Evolutionary conservation across 2,113 vertebrate genomes (phyloP).

Genomic region (Psilopogon haemacephalus): DNA sequence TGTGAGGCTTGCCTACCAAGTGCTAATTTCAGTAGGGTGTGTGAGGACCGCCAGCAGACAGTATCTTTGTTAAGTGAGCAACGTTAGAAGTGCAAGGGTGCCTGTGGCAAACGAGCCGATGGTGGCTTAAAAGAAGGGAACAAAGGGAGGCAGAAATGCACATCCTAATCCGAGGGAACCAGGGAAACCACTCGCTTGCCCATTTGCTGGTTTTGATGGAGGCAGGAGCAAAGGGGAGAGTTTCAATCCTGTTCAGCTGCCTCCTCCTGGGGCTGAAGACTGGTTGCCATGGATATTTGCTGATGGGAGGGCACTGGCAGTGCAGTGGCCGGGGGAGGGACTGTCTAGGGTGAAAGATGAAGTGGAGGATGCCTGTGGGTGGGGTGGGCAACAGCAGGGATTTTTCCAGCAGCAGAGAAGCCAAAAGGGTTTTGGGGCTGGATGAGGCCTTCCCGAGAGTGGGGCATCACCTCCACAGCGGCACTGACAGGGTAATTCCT

Average conservation of each 20-base stretch:
- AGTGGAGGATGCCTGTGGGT: conserved; percentile 69
- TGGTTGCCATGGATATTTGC: conserved; percentile 97
- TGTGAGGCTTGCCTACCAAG: not conserved
- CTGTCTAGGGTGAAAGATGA: conserved; percentile 81
- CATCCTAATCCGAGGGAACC: conserved; percentile 69
- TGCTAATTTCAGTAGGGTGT: not conserved
- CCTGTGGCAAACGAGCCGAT: accelerated
- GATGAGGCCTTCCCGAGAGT: too few relatives aligned
- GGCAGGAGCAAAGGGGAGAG: conserved; percentile 87
- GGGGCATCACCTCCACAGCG: not conserved
- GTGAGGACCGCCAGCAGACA: not conserved
- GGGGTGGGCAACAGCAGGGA: conserved; percentile 72
- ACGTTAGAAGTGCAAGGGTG: not conserved
- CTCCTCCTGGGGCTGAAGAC: conserved; percentile 89
- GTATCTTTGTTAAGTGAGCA: not conserved
- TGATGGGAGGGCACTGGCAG: conserved; percentile 88
- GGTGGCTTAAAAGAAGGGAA: not conserved
- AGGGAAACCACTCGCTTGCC: conserved; percentile 69
- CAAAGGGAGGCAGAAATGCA: conserved; percentile 67
- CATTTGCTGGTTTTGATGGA: conserved; percentile 70
- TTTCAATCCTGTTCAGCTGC: conserved; percentile 84
- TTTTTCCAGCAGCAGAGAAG: conserved; percentile 31
- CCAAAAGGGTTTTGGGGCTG: conserved; percentile 1
- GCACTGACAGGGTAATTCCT: not conserved
- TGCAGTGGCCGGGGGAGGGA: not conserved